phyloP scores from a whole-genome alignment of 1,140 invertebrate genomes.

The Trachymyrmex cornetzi region DNA sequence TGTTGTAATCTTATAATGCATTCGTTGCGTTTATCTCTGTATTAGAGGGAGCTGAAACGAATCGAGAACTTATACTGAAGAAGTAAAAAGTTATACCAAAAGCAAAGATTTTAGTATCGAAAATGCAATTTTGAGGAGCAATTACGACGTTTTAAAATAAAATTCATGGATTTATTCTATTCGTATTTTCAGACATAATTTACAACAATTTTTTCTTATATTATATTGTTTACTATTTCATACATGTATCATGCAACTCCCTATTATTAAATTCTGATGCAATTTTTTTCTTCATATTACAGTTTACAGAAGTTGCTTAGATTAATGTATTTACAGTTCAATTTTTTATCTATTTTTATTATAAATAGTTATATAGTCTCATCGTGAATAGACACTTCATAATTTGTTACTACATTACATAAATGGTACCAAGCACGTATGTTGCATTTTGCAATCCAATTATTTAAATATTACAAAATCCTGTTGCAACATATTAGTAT shows the following conservation, averaged over 20 bases:
- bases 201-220: neutral
- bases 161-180: neutral
- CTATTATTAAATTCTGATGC: neutral
- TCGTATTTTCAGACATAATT: neutral
- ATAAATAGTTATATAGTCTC: neutral
- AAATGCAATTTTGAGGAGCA: neutral
- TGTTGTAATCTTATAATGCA: constrained; percentile 12
- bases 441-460: constrained; percentile 14
- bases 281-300: neutral
- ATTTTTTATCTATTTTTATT: neutral
- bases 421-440: neutral
- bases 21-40: neutral
- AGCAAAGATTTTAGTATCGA: neutral
- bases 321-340: neutral
- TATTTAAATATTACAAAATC: constrained; percentile 20
- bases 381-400: neutral
- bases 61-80: neutral
- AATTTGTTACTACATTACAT: neutral
- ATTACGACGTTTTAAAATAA: neutral
- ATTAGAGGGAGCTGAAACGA: neutral
- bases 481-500: neutral
- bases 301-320: neutral
- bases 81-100: neutral
- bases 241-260: neutral
- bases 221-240: neutral